phyloP scores from a whole-genome alignment of 2,797 vertebrate species.

The Falco rusticolus region DNA sequence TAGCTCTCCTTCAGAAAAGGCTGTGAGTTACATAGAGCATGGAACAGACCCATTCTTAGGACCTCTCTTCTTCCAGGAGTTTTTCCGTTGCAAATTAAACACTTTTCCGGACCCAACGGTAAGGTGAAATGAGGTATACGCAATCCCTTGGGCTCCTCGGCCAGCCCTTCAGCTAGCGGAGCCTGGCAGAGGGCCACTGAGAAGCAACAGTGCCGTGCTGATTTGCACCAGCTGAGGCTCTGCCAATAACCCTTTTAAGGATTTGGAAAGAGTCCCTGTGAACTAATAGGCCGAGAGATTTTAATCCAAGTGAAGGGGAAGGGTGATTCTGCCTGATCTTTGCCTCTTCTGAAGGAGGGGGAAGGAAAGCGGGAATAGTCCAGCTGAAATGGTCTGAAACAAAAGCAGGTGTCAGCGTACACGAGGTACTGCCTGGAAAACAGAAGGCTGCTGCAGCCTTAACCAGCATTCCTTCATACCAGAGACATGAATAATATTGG shows the following conservation, averaged over 20 bases:
- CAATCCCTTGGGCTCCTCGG: background rate
- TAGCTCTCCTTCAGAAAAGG: background rate
- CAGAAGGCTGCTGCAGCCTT: background rate
- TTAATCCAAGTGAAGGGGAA: background rate
- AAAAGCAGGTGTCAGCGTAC: slow-evolving; percentile 1
- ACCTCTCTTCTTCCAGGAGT: background rate
- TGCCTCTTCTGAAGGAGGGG: background rate
- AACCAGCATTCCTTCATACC: background rate
- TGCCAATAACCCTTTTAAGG: slow-evolving; percentile 57
- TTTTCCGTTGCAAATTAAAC: background rate
- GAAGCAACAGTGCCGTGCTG: background rate
- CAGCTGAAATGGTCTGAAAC: background rate
- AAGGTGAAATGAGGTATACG: background rate
- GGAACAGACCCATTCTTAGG: background rate
- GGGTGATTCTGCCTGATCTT: background rate
- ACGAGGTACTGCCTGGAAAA: background rate
- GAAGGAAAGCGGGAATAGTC: background rate
- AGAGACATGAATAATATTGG: background rate
- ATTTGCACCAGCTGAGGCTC: slow-evolving; percentile 23
- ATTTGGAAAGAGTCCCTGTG: slow-evolving; percentile 45
- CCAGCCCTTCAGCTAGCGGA: background rate
- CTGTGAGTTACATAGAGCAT: accelerated
- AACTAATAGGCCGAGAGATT: slow-evolving; percentile 14
- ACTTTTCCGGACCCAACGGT: background rate
- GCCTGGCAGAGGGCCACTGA: background rate